Base-by-base conservation (phyloP, 1,140 invertebrate genomes). In the Magallana gigas region DNA sequence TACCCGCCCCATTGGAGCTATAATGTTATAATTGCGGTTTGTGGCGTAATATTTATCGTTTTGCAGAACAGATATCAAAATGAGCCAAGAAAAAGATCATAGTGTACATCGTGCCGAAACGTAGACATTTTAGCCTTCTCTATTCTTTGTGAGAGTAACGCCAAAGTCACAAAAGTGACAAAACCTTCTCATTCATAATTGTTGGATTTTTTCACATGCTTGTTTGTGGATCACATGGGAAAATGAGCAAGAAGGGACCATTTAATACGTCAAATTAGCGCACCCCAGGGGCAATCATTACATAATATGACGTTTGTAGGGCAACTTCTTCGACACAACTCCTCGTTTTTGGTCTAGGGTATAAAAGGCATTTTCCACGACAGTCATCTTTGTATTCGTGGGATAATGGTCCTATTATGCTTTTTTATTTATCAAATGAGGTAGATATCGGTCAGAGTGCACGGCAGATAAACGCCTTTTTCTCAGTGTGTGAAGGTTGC, bases 21-120 rank as follows among this genome's bases (percentile, higher is more conserved):
- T 76, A 29, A 76, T 76, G 68, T 76, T 76, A 76, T 76, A 76
- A 76, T 76, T 76, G 68, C 68, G 68, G 68, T 76, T 76, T 76
- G 23, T 18, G 36, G 68, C 68, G 68, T 76, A 76, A 76, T 29
- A 76, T 76, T 76, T 76, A 76, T 76, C 23, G 23, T 76, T 36
- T 36, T 76, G 36, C 68, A 1, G 68, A 76, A 16, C 8, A 64
- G 16, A 64, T 64, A 5, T 64, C 16, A 64, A 64, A 64, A 16
- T 16, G 18, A 18, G 60, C 60, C 60, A 64, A 11, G 6, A 29
- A 29, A 8, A 76, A 18, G 23, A 29, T 29, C 68, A 76, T 76
- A 76, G 18, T 12, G 12, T 11, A 36, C 23, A 76, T 76, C 68
- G 68, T 76, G 23, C 9, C 23, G 36, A 76, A 76, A 76, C 14